phyloP scores from a whole-genome alignment of 2,797 vertebrate genomes.

The Intellagama lesueurii region DNA sequence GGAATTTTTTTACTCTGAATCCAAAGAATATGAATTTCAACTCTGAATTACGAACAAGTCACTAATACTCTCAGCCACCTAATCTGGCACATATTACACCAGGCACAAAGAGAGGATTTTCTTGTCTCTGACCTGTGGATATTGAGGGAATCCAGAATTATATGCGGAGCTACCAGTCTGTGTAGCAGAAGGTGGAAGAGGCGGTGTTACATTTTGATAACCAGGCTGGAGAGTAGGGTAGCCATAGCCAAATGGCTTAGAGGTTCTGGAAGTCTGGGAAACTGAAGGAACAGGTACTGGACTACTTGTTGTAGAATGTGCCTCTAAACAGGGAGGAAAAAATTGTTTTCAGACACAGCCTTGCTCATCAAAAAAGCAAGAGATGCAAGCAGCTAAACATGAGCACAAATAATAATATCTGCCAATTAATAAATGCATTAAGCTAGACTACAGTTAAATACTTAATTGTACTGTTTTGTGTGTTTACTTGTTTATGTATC shows the following conservation, averaged over 20 bases:
- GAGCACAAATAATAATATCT: neutral
- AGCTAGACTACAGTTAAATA: neutral
- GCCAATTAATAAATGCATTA: neutral
- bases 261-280: slow-evolving; percentile 78
- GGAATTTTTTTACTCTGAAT: neutral
- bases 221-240: slow-evolving; percentile 88
- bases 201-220: slow-evolving; percentile 82
- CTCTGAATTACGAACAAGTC: neutral
- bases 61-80: neutral
- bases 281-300: slow-evolving; percentile 75
- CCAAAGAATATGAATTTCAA: neutral
- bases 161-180: slow-evolving; percentile 71
- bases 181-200: slow-evolving; percentile 52
- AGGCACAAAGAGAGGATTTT: neutral
- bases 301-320: slow-evolving; percentile 78
- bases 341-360: neutral
- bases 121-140: slow-evolving; percentile 73
- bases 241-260: slow-evolving; percentile 87
- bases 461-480: neutral
- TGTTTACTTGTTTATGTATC: too few species aligned
- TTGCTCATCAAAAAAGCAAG: neutral
- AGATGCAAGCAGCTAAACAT: slow-evolving; percentile 1
- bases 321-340: slow-evolving; percentile 76
- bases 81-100: neutral
- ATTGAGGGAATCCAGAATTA: slow-evolving; percentile 77